Base-by-base conservation (phyloP, 2,888 invertebrate genomes). In the Troides aeacus region DNA sequence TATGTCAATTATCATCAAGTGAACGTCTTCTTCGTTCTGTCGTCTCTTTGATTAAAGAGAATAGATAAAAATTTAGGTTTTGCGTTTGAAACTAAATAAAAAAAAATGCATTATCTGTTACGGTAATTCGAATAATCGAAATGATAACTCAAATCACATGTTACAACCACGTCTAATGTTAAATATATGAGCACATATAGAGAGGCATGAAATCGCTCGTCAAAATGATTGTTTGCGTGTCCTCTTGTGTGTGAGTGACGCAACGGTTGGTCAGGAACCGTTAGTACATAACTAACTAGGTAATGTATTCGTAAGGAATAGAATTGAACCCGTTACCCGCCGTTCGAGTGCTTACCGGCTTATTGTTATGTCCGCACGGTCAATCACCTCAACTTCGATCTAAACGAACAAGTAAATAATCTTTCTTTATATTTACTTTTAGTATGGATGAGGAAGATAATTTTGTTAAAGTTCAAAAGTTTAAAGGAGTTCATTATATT, bases 301-400 rank as follows among this genome's bases (percentile, higher is more conserved):
- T 70, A 66, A 70, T 66, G 23, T 69, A 69, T 70, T 70, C 66
- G 50, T 39, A 21, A 50, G 69, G 60, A 69, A 70, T 70, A 70
- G 66, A 70, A 66, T 66, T 62, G 59, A 70, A 66, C 66, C 70
- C 70, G 70, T 70, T 70, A 70, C 39, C 30, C 30, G 24, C 36
- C 21, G 36, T 46, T 53, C 42, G 62, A 66, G 59, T 66, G 69
- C 39, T 30, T 62, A 53, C 59, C 66, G 42, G 58, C n/a, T 66
- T 63, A 70, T 70, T 70, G 70, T 70, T 66, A 30, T 39, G 56
- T 12, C 63, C 50, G 15, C 21, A 21, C 50, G 66, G 60, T 70
- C 70, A 70, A 59, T 63, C 39, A 70, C 39, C n/a, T n/a, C 23
- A 50, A 70, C 23, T 21, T 21, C 36, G 53, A 23, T 69, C 46